These are phyloP conservation scores for Orthonyx spaldingii DNA, from an alignment of 2,113 vertebrate genomes.

Conservation along the genomic window DNA sequence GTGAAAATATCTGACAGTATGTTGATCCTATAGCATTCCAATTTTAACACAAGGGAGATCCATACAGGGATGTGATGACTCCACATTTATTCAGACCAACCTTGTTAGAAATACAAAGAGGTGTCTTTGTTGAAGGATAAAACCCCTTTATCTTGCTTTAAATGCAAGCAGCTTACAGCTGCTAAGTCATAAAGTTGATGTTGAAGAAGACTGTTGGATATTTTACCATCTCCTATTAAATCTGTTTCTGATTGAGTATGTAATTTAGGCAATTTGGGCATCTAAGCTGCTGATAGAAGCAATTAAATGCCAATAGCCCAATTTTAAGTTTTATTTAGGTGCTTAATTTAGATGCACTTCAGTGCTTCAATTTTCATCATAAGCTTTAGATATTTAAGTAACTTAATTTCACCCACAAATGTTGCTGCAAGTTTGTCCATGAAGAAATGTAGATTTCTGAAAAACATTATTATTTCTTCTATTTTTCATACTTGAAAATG, in stretches of 20 bases:
- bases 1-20: neutral
- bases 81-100: neutral
- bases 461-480: neutral
- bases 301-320: neutral
- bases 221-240: neutral
- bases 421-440: neutral
- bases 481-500: neutral
- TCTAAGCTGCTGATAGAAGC: neutral
- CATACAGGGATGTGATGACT: neutral
- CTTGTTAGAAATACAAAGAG: neutral
- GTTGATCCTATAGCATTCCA: neutral
- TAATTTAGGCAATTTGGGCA: neutral
- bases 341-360: neutral
- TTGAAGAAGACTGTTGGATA: neutral
- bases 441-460: neutral
- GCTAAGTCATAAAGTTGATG: neutral
- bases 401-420: neutral
- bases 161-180: neutral
- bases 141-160: neutral
- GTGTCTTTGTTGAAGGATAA: neutral
- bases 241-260: neutral
- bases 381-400: neutral
- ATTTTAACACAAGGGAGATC: neutral
- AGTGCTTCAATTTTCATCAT: neutral
- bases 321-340: slow-evolving; percentile 22